Evolutionary conservation across 2,113 vertebrate species (phyloP).

Genomic region (Pongo abelii): DNA sequence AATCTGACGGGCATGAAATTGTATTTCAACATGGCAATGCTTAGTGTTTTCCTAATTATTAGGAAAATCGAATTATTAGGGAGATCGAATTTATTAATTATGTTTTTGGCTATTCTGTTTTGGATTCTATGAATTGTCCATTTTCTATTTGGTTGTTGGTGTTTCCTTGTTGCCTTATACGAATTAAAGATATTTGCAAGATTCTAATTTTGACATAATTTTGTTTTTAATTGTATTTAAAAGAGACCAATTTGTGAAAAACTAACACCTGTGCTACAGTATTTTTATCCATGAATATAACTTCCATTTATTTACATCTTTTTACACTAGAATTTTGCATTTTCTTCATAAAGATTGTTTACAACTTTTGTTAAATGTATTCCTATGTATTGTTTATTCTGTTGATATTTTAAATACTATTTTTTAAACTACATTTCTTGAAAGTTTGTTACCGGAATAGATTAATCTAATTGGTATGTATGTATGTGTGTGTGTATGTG

Average conservation of each 20-base stretch:
- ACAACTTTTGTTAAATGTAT: background rate
- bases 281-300: background rate
- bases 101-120: background rate
- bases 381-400: background rate
- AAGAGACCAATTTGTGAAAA: background rate
- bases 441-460: background rate
- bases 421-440: background rate
- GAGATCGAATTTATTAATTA: background rate
- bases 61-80: background rate
- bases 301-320: background rate
- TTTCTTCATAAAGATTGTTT: background rate
- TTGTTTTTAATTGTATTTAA: background rate
- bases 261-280: background rate
- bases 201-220: background rate
- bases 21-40: background rate
- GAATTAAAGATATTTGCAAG: background rate
- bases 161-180: background rate
- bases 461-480: background rate
- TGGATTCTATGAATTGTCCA: background rate
- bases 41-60: background rate
- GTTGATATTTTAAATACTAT: background rate
- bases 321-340: background rate
- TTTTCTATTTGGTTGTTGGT: background rate
- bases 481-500: background rate
- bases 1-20: background rate